Evolutionary conservation across 2,113 vertebrate genomes (phyloP), one percentile per base, ranked within the genome.

Genomic region (Ranitomeya variabilis): DNA sequence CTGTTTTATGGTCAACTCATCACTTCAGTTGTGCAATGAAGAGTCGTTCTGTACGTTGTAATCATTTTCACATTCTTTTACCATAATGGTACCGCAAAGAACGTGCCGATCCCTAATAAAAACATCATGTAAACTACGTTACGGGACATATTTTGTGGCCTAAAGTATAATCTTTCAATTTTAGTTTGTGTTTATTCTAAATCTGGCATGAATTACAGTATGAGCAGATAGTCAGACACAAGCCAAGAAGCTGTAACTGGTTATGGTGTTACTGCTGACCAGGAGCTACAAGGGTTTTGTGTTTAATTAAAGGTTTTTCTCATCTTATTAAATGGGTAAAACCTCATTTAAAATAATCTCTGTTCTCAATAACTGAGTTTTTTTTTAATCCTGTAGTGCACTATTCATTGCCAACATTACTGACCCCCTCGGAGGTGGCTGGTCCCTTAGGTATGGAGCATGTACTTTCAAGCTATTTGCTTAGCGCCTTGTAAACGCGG

Each of bases 31-130:
- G 31, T 64, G 26, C 59, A 84, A 66, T 67, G 31, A 31, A 55
- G 45, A 84, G 19, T 64, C 55, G 52, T 26, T 85, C 51, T 73
- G 51, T 85, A 45, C 67, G 37, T 51, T 84, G 37, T 19, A 57
- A 73, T 85, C 66, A 18, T 8, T 55, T 73, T 73, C 73, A 67
- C 52, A 26, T 83, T 69, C 62, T 83, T 83, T 83, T 9, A 83
- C 82, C 64, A 83, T 73, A 85, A 57, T 85, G 67, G 67, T 73
- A 31, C 51, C 26, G 15, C 9, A 11, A 14, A 51, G 51, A 84
- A 55, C 10, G 1, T 51, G 60, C 31, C 45, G 45, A 73, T 73
- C 83, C 15, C 83, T 85, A 73, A 85, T 85, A 57, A 73, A 85
- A 57, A 85, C 64, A 31, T n/a, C 14, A 57, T 85, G 66, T 23